These are phyloP conservation scores for Psix sp. DNA, from an alignment of 1,140 invertebrate species.

Conservation along the genomic window DNA sequence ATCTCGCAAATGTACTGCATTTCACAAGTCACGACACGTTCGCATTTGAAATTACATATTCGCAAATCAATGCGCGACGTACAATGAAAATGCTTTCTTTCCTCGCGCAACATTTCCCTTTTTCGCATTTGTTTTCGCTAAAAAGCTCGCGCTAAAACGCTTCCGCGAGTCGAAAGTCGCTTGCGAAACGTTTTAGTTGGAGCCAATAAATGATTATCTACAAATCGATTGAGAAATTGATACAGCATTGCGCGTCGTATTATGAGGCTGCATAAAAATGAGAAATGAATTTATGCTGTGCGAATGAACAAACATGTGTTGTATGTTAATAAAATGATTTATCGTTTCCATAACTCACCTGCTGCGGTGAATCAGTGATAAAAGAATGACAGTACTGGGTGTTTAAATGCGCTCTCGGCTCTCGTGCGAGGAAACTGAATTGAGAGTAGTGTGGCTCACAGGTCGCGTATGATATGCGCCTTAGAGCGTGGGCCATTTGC, in stretches of 20 bases:
- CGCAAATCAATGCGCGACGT: conserved; percentile 30
- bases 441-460: conserved; percentile 88
- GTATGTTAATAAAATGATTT: too few relatives aligned
- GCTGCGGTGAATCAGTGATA: conserved; percentile 84
- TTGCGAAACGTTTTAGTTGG: too few relatives aligned
- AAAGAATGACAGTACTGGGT: conserved; percentile 91
- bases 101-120: not conserved
- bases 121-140: not conserved
- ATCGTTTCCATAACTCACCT: too few relatives aligned
- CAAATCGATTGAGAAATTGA: too few relatives aligned
- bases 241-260: too few relatives aligned
- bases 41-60: conserved; percentile 33
- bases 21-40: conserved; percentile 34
- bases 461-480: conserved; percentile 90
- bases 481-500: conserved; percentile 90
- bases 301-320: too few relatives aligned
- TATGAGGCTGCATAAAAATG: too few relatives aligned
- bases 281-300: too few relatives aligned
- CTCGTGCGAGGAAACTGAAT: conserved; percentile 89
- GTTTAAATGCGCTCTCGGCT: conserved; percentile 85
- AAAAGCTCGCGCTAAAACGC: too few relatives aligned
- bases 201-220: too few relatives aligned
- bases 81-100: conserved; percentile 10
- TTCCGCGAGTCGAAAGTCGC: too few relatives aligned
- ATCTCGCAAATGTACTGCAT: conserved; percentile 44